phyloP scores from a whole-genome alignment of 1,140 invertebrate species.

The Drosophila sp. region DNA sequence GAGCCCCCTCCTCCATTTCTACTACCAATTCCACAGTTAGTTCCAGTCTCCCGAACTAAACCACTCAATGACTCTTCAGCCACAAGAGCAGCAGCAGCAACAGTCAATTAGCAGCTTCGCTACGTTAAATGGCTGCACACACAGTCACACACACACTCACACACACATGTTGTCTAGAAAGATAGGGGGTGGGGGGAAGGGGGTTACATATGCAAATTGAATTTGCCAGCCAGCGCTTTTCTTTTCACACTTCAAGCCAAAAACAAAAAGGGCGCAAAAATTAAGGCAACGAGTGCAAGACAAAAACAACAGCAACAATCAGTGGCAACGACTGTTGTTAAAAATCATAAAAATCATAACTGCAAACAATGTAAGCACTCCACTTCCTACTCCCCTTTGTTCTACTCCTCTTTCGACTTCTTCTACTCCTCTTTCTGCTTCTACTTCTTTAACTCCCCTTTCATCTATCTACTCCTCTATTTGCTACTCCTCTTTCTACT shows the following conservation, averaged over 20 bases:
- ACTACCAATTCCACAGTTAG: no score
- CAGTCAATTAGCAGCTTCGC: constrained; percentile 76
- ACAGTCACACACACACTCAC: constrained; percentile 16
- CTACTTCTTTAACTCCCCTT: background rate
- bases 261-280: constrained; percentile 51
- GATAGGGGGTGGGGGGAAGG: no score
- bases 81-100: constrained; percentile 6
- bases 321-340: constrained; percentile 49
- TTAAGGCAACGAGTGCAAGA: constrained; percentile 72
- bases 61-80: background rate
- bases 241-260: constrained; percentile 64
- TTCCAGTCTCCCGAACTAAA: no score
- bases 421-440: background rate
- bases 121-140: constrained; percentile 67
- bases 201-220: constrained; percentile 78
- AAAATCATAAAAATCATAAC: constrained; percentile 80
- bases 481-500: background rate
- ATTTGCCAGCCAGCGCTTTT: constrained; percentile 64
- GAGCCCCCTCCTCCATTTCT: no score
- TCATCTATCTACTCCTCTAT: background rate
- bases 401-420: background rate
- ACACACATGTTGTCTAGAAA: no score
- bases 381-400: background rate
- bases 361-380: constrained; percentile 62
- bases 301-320: constrained; percentile 33